Evolutionary conservation across 2,797 vertebrate genomes (phyloP).

Genomic region (Cottoperca gobio): DNA sequence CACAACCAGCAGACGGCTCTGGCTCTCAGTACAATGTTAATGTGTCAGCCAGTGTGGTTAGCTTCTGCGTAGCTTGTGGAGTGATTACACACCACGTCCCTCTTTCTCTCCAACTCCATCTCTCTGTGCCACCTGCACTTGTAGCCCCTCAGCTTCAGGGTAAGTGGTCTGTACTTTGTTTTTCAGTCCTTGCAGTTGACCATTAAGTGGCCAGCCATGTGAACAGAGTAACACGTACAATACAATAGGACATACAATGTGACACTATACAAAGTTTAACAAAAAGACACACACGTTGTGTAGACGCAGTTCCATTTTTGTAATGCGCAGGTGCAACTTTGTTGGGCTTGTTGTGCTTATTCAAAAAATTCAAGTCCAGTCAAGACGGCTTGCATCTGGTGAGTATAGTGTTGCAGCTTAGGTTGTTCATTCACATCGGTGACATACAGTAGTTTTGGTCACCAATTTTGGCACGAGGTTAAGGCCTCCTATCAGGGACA

Average conservation of each 20-base stretch:
- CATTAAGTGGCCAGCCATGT: slow-evolving; percentile 28
- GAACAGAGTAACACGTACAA: slow-evolving; percentile 18
- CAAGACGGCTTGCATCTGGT: neutral
- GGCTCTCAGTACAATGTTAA: slow-evolving; percentile 29
- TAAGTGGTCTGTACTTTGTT: slow-evolving; percentile 68
- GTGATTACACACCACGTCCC: slow-evolving; percentile 47
- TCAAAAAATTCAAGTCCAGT: neutral
- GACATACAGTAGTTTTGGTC: neutral
- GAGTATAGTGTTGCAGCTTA: neutral
- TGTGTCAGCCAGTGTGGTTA: slow-evolving; percentile 44
- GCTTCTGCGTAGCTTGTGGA: slow-evolving; percentile 35
- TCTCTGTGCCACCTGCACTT: slow-evolving; percentile 26
- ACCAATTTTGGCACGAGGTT: neutral
- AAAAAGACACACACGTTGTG: no score
- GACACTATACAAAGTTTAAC: no score
- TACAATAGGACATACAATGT: neutral
- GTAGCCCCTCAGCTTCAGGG: slow-evolving; percentile 40
- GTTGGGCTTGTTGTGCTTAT: neutral
- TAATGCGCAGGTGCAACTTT: no score
- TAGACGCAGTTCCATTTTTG: no score
- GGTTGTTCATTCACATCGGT: neutral
- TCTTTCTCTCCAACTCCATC: slow-evolving; percentile 32
- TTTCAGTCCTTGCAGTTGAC: slow-evolving; percentile 39
- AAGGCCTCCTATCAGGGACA: neutral
- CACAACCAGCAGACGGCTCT: no score